phyloP scores from a whole-genome alignment of 2,888 invertebrate species.

The Agriopis leucophaearia region DNA sequence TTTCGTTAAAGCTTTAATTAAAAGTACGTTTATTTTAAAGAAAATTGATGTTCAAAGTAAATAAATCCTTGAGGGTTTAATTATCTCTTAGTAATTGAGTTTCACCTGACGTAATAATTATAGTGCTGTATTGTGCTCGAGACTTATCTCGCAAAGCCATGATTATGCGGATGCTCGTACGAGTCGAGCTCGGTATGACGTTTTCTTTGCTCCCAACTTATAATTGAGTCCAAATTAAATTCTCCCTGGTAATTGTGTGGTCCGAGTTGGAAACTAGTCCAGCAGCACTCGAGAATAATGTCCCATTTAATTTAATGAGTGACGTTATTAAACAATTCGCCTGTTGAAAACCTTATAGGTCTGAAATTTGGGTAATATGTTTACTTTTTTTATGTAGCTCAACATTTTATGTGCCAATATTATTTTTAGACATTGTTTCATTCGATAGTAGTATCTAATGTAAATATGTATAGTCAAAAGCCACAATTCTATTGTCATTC shows the following conservation, averaged over 20 bases:
- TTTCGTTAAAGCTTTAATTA: slow-evolving; percentile 85
- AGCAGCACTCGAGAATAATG: slow-evolving; percentile 33
- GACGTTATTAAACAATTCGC: slow-evolving; percentile 25
- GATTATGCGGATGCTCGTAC: slow-evolving; percentile 56
- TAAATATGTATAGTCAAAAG: neutral
- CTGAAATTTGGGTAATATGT: neutral
- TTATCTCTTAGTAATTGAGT: slow-evolving; percentile 84
- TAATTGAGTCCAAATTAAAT: slow-evolving; percentile 45
- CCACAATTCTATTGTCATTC: neutral
- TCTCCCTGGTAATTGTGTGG: slow-evolving; percentile 31
- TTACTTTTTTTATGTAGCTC: neutral
- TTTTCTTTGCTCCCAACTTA: slow-evolving; percentile 44
- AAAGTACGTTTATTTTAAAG: slow-evolving; percentile 84
- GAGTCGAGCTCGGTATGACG: slow-evolving; percentile 46
- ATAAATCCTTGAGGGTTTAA: slow-evolving; percentile 84
- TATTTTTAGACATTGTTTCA: neutral
- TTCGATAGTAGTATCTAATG: neutral
- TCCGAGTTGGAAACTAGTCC: slow-evolving; percentile 31
- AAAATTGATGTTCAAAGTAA: slow-evolving; percentile 84
- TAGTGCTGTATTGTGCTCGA: slow-evolving; percentile 61
- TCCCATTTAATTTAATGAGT: slow-evolving; percentile 27
- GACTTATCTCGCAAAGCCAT: slow-evolving; percentile 59
- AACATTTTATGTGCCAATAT: neutral
- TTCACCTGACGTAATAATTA: slow-evolving; percentile 79
- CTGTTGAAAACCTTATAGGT: neutral